Evolutionary conservation across 2,797 vertebrate genomes (phyloP), one percentile per base, ranked within the genome.

Genomic region (Helicolenus hilgendorfi): DNA sequence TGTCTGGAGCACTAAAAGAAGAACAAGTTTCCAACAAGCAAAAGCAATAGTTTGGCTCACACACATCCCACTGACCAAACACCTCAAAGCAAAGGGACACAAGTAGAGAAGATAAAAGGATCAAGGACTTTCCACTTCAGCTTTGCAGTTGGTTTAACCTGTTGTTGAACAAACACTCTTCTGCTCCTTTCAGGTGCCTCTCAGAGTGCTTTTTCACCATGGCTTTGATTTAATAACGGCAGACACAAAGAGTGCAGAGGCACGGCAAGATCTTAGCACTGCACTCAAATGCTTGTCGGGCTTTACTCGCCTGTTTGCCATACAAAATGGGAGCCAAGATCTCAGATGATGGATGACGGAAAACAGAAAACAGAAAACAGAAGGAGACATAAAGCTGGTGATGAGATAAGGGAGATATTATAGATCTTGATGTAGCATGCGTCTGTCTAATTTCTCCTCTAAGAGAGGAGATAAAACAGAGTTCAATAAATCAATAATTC

Each of bases 161-260:
- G 65, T 20, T 85, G 53, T 11, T 73, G 26, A 38, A 45, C 36
- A 75, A 79, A 87, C 22, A 72, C 65, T 24, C 13, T 1, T 22
- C 26, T 76, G 55, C 69, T 77, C 14, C 41, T 73, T 26, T 78
- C 49, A 74, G 55, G 15, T 2, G 4, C 69, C 53, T 68, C 72
- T 79, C 31, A 10, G 31, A 68, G 67, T 35, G 53, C 24, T 63
- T 79, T 83, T 77, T 49, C 64, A 35, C 33, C 53, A 26, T 10
- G 0, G 0, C 67, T 69, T 86, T 92, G 73, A 94, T 92, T 89
- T 86, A 88, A 81, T 62, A 84, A 84, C 60, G 49, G 33, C 62
- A 78, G 77, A 79, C 64, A 72, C 26, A 71, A 76, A 74, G 56
- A 74, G 56, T 33, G 27, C 79, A 62, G 68, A 79, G 22, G n/a